Evolutionary conservation across 92 coral and sea anemone genomes (phyloP), one percentile per base, ranked within the genome.

Genomic region (Porites evermanni): DNA sequence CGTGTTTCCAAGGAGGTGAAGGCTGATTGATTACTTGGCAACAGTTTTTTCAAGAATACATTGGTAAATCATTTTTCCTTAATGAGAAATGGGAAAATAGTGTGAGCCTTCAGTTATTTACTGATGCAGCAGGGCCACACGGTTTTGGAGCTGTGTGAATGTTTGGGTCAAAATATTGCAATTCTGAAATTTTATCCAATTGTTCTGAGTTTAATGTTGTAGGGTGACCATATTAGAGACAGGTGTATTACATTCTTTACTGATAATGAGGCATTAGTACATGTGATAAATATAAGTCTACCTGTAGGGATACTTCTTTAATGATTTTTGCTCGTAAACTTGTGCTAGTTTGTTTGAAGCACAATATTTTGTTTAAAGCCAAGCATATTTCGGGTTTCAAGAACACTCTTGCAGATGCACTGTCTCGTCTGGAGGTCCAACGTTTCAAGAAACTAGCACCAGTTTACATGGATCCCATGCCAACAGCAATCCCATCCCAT

Each of bases 261-360:
- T n/a, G 91, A 93, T 54, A 90, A 93, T 21, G 96, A 90, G 66
- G 96, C 94, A 7, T 44, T 89, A 61, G 88, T 92, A 4, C 85
- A 89, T 53, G 89, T 56, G 61, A 56, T 56, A 56, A 56, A 89
- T 72, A 89, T 72, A 86, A 79, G 23, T 88, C 81, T 51, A 70
- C 95, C 3, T 89, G 91, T 72, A 64, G 65, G 77, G 93, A 92
- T 67, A 86, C 78, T 19, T 21, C 52, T 54, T 32, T 89, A 76
- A 89, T 89, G 89, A 7, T 16, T 16, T 92, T 92, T 72, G 95
- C 89, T 5, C 89, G 91, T 32, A 81, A 77, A 63, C 81, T 85
- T 2, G 95, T 88, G 11, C 26, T 78, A 11, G 58, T 70, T n/a
- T 87, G 94, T 56, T 64, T 91, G 44, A 18, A 77, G 23, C 70